phyloP scores from a whole-genome alignment of 2,888 invertebrate genomes.

The Hyalella azteca region DNA sequence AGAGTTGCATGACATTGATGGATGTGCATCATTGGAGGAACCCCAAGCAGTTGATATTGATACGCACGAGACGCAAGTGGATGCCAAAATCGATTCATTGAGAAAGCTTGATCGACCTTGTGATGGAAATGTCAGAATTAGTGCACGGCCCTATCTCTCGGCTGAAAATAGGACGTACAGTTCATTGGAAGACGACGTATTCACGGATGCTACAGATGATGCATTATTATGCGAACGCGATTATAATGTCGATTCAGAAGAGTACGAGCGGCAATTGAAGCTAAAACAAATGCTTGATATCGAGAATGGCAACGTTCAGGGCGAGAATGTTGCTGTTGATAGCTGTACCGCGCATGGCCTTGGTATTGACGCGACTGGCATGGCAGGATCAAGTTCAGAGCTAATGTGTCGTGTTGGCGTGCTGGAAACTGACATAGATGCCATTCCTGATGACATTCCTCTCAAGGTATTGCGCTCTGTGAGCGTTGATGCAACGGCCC shows the following conservation, averaged over 20 bases:
- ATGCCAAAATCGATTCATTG: too few relatives aligned
- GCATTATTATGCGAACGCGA: not conserved
- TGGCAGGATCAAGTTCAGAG: too few relatives aligned
- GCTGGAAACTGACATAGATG: constrained; percentile 23
- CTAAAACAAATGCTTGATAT: constrained; percentile 5
- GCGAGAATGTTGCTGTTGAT: not conserved
- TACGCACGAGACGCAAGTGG: too few relatives aligned
- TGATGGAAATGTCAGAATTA: too few relatives aligned
- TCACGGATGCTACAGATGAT: constrained; percentile 3
- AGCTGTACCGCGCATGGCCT: not conserved
- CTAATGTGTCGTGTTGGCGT: not conserved
- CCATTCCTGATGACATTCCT: not conserved
- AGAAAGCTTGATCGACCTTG: too few relatives aligned
- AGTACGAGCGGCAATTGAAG: not conserved
- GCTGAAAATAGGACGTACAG: not conserved
- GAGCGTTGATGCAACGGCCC: not conserved
- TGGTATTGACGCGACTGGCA: not conserved
- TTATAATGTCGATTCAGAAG: not conserved
- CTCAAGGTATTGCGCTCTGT: not conserved
- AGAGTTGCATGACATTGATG: too few relatives aligned
- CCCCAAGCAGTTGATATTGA: too few relatives aligned
- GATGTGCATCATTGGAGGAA: too few relatives aligned
- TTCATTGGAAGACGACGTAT: constrained; percentile 13
- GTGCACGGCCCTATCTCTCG: too few relatives aligned
- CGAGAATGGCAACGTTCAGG: not conserved